phyloP scores from a whole-genome alignment of 1,140 invertebrate species.

The Zaprionus camerounensis region DNA sequence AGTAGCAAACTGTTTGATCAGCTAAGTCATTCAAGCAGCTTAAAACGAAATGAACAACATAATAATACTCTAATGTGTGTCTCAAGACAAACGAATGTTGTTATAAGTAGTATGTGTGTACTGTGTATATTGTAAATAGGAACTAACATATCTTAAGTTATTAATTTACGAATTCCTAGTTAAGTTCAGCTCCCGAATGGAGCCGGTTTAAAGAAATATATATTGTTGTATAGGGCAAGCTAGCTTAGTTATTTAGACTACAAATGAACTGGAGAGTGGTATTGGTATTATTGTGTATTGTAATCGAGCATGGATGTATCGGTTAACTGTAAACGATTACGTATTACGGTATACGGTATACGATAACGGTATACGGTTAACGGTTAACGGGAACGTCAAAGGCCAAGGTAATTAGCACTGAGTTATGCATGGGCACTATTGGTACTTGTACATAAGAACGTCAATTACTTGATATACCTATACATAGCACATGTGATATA shows the following conservation, averaged over 20 bases:
- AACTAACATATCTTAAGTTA: constrained; percentile 26
- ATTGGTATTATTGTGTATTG: constrained; percentile 1
- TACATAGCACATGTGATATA: constrained; percentile 36
- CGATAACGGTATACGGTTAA: constrained; percentile 12
- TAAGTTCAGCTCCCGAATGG: constrained; percentile 26
- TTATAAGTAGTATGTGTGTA: constrained; percentile 11
- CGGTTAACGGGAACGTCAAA: constrained; percentile 34
- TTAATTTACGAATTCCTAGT: constrained; percentile 5
- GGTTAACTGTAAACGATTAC: constrained; percentile 4
- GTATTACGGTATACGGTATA: constrained; percentile 18
- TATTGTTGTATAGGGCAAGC: constrained; percentile 9
- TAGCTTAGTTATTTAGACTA: constrained; percentile 33
- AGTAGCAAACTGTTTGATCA: constrained; percentile 4
- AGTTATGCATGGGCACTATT: constrained; percentile 16
- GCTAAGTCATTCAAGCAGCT: constrained; percentile 27
- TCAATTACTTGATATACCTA: constrained; percentile 53
- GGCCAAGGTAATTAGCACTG: constrained; percentile 17
- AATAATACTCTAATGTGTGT: constrained; percentile 13
- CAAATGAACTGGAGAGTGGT: constrained; percentile 32
- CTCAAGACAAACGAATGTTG: constrained; percentile 21
- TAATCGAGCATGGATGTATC: constrained; percentile 16
- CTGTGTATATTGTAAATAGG: constrained; percentile 9
- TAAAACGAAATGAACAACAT: constrained; percentile 9
- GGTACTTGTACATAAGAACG: constrained; percentile 34
- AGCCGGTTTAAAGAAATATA: constrained; percentile 11